Conservation (phyloP, 2,888 invertebrate species). For the Epinotia ramella region DNA sequence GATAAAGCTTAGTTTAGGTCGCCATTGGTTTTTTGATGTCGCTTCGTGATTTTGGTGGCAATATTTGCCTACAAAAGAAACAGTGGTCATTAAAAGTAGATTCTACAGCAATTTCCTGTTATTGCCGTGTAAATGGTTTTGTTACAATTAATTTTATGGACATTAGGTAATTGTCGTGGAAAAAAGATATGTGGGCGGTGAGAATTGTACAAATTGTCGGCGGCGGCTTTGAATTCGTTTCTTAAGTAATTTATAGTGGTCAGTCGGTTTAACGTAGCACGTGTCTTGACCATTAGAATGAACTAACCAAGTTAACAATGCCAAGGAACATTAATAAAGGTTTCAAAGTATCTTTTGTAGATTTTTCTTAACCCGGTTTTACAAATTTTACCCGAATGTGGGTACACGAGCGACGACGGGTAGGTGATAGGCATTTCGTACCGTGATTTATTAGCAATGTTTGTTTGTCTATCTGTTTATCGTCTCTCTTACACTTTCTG, state of each 20-base stretch:
- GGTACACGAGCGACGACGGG: neutral
- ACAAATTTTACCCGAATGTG: neutral
- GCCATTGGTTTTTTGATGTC: neutral
- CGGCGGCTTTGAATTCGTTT: constrained; percentile 28
- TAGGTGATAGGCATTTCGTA: neutral
- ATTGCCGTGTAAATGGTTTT: constrained; percentile 74
- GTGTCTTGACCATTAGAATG: constrained; percentile 24
- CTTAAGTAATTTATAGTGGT: constrained; percentile 44
- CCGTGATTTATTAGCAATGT: neutral
- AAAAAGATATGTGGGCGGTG: constrained; percentile 72
- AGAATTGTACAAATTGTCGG: constrained; percentile 48
- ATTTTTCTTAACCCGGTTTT: neutral
- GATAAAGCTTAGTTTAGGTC: constrained; percentile 51
- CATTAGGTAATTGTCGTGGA: constrained; percentile 79
- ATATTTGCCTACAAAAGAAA: constrained; percentile 40
- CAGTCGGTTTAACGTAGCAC: constrained; percentile 19
- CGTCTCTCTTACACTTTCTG: neutral
- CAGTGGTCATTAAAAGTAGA: constrained; percentile 46
- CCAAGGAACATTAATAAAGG: neutral
- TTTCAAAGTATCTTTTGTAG: neutral
- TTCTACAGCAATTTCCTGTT: constrained; percentile 50
- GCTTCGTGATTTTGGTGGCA: constrained; percentile 34
- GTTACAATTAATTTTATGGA: constrained; percentile 80
- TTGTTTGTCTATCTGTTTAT: neutral
- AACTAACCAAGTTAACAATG: constrained; percentile 25